A percentile compares a stretch with the other conserved stretches of the same genome.
These are phyloP conservation scores for Sula dactylatra DNA, from an alignment of 2,113 vertebrate genomes.

Conservation along the genomic window DNA sequence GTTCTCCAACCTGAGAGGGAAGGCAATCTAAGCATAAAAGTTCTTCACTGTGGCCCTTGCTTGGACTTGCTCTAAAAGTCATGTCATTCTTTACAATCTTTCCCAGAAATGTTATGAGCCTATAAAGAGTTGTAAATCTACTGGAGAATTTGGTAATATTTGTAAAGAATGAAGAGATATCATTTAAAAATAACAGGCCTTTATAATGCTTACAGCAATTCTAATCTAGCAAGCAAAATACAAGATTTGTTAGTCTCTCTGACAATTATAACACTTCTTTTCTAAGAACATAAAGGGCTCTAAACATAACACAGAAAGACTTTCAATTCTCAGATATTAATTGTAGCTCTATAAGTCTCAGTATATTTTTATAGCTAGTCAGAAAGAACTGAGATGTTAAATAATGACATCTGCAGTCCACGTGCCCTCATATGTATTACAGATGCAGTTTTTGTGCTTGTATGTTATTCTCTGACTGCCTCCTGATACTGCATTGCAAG, in stretches of 20 bases:
- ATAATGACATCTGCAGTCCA: conserved; percentile 9
- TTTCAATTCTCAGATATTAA: neutral
- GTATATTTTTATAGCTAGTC: neutral
- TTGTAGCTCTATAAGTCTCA: neutral
- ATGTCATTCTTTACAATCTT: neutral
- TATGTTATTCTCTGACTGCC: neutral
- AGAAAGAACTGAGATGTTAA: neutral
- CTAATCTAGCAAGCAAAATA: neutral
- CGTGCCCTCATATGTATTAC: neutral
- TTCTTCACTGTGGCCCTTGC: neutral
- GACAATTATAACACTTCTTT: neutral
- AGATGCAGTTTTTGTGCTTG: neutral
- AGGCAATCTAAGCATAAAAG: neutral
- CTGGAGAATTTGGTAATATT: neutral
- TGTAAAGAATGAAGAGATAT: neutral
- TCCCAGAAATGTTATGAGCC: neutral
- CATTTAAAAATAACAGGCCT: neutral
- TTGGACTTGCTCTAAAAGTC: neutral
- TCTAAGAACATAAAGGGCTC: neutral
- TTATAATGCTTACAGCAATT: neutral
- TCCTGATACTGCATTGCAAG: conserved; percentile 14
- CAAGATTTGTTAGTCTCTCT: neutral
- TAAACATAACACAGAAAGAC: neutral
- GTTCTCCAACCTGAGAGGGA: neutral
- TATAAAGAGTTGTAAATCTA: neutral